A percentile compares a stretch with the other conserved stretches of the same genome.
These are phyloP conservation scores for Elachura formosa DNA, from an alignment of 2,113 vertebrate species.

Conservation along the genomic window DNA sequence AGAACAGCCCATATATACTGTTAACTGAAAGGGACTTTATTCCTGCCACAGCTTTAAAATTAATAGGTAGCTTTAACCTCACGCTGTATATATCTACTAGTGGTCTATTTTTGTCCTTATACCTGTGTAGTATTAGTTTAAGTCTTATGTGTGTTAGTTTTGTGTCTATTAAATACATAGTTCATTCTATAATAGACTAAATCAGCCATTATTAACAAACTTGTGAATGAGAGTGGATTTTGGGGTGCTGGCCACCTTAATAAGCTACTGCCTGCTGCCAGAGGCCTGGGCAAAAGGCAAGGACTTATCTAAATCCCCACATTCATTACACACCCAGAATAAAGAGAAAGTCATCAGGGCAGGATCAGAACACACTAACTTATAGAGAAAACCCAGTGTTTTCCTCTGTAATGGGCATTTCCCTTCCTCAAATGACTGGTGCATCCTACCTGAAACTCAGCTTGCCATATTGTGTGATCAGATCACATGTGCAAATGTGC, in stretches of 20 bases:
- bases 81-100: neutral
- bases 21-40: neutral
- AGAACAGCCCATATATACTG: fast-evolving
- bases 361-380: neutral
- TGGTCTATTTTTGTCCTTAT: neutral
- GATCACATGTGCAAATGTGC: fast-evolving
- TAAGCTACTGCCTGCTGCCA: neutral
- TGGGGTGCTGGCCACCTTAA: neutral
- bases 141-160: neutral
- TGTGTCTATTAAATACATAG: neutral
- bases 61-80: neutral
- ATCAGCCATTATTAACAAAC: neutral
- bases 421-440: neutral
- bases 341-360: neutral
- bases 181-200: neutral
- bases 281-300: neutral
- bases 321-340: neutral
- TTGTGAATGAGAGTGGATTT: neutral
- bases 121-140: neutral
- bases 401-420: neutral
- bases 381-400: neutral
- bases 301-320: neutral
- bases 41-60: neutral
- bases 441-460: neutral
- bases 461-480: neutral